Base-by-base conservation (phyloP, 2,888 invertebrate genomes). In the Drosophila yooni region DNA sequence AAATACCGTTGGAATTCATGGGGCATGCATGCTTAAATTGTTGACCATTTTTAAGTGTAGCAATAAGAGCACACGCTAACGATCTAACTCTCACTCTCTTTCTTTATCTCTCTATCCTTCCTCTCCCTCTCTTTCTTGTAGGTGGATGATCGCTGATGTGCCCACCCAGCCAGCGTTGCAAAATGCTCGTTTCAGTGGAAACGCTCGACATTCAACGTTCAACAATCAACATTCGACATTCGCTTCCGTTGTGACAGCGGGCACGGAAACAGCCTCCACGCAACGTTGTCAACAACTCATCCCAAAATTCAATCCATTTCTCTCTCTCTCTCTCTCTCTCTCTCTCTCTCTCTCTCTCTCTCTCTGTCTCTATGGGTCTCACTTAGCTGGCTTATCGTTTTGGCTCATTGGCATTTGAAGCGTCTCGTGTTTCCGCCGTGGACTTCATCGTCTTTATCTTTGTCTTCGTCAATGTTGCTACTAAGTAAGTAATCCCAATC, bases 401-500 rank as follows among this genome's bases (percentile, higher is more conserved):
- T 60, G 86, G 81, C 88, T 85, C 86, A 87, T 89, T 85, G 88
- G 79, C 76, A 85, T 74, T 85, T 77, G 69, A 82, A 86, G 76
- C 79, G 86, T 88, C 81, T 88, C 89, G 86, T 88, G 72, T 86
- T 83, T 90, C 88, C 86, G 76, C 69, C 56, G n/a, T n/a, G 18
- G 38, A 27, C 27, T 29, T 38, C 56, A 53, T 33, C 52, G 33
- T 34, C 21, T 34, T 53, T 21, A n/a, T 53, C 43, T 46, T 38
- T 38, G 51, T 40, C 31, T 43, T 57, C 27, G 53, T 56, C 58
- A 75, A 83, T 66, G 76, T 54, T 69, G 71, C 78, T 70, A 63
- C 84, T 85, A 83, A 89, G 89, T 84, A 84, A 84, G 78, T 88
- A 86, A 86, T 89, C 88, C 78, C 74, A 73, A 79, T 83, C 75